A percentile compares a stretch with the other conserved stretches of the same genome.
Conservation (phyloP, 1,140 invertebrate genomes). For the Brachionus rubens region DNA sequence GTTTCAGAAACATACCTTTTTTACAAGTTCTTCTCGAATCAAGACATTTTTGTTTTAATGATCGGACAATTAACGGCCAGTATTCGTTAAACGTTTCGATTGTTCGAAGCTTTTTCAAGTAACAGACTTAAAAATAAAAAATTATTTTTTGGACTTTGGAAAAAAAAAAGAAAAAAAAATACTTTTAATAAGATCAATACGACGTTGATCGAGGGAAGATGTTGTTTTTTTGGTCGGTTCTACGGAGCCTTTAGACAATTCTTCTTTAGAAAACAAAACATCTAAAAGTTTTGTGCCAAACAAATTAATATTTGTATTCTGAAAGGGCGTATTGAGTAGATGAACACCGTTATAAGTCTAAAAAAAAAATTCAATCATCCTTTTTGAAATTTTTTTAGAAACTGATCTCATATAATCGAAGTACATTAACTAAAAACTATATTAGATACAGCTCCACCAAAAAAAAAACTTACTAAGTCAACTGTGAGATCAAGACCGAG, state of each 20-base stretch:
- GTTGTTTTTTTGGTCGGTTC: background rate
- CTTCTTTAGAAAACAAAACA: background rate
- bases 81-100: background rate
- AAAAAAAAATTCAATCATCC: too few relatives aligned
- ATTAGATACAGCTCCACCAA: background rate
- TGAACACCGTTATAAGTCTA: too few relatives aligned
- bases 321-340: too few relatives aligned
- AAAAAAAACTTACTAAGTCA: background rate
- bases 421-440: too few relatives aligned
- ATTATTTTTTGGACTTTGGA: background rate
- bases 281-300: background rate
- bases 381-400: too few relatives aligned
- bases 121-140: background rate
- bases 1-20: background rate
- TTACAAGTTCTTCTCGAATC: background rate
- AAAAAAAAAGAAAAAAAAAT: background rate
- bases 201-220: background rate
- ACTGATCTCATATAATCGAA: too few relatives aligned
- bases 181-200: slow-evolving; percentile 12
- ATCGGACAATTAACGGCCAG: background rate
- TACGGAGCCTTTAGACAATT: background rate
- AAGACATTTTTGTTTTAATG: slow-evolving; percentile 19
- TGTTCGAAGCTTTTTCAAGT: too few relatives aligned
- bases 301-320: background rate
- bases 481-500: background rate